Evolutionary conservation across 2,888 invertebrate genomes (phyloP), one percentile per base, ranked within the genome.

Genomic region (Drosophila maculinotata): DNA sequence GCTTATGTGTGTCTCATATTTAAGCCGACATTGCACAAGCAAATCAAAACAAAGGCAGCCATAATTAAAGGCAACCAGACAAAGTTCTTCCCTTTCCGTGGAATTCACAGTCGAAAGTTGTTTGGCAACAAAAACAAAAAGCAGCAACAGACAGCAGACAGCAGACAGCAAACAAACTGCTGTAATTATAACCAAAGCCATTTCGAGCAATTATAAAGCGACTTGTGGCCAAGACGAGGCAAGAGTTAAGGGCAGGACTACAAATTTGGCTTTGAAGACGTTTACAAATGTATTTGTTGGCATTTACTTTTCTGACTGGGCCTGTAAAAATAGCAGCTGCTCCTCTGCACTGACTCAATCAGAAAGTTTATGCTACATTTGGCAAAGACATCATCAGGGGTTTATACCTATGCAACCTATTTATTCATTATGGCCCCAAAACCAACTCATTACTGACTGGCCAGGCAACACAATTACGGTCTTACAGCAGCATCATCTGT

Each of bases 11-110:
- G 59, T 76, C 65, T 76, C 64, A 72, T 69, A 59, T 76, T 69
- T 79, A 79, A 79, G 75, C 75, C 47, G 81, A 80, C 63, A 81
- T 77, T 77, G 81, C 87, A 84, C 84, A 67, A 39, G 77, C 77
- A 49, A 79, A 76, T 63, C 76, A 83, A 79, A 83, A 81, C 80
- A 87, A 84, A 64, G 56, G 44, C 60, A 39, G 60, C 36, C 86
- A 79, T 72, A 82, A 79, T 75, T 75, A 78, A 81, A 71, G 52
- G 39, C 53, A 63, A 31, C 39, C 44, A 47, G 67, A 59, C 51
- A 45, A 9, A 20, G 12, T 48, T 7, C 26, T 17, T 23, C 31
- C 51, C 39, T 60, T 42, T 42, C 68, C 23, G 72, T 57, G 49
- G 56, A 49, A 56, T 47, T 56, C 56, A 31, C 52, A 33, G 49